Conservation (phyloP, 2,797 vertebrate species). For the Lagodon rhomboides region DNA sequence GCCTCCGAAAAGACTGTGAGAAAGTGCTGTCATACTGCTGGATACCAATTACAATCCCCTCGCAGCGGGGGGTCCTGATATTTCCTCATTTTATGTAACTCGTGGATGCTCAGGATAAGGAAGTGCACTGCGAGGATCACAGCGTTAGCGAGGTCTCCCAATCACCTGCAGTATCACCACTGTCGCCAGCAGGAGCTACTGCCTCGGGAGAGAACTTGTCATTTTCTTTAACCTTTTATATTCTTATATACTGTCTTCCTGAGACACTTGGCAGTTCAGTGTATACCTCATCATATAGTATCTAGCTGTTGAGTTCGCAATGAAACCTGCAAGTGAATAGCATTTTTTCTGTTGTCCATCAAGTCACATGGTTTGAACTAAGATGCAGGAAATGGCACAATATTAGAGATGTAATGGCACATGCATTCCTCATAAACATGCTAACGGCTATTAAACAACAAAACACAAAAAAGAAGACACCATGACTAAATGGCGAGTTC, state of each 20-base stretch:
- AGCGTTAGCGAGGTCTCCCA: conserved; percentile 27
- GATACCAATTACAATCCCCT: conserved; percentile 69
- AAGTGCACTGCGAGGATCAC: conserved; percentile 51
- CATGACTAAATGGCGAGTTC: no score
- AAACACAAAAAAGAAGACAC: no score
- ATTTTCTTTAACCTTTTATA: neutral
- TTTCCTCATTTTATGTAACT: conserved; percentile 44
- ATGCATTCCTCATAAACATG: no score
- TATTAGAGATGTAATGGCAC: no score
- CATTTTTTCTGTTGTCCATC: neutral
- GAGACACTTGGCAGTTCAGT: neutral
- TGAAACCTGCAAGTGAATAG: neutral
- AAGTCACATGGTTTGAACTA: neutral
- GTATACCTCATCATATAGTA: neutral
- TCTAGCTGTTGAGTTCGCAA: neutral
- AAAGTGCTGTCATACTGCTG: conserved; percentile 42
- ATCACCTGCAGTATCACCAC: conserved; percentile 13
- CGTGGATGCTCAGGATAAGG: conserved; percentile 5
- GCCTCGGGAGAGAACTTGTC: neutral
- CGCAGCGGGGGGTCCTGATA: conserved; percentile 50
- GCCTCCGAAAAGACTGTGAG: conserved; percentile 41
- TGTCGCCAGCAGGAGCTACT: conserved; percentile 8
- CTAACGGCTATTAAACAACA: no score
- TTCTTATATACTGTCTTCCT: neutral
- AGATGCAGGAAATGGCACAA: neutral